Conservation (phyloP, 2,888 invertebrate genomes). For the Thecocarcelia acutangulata region DNA sequence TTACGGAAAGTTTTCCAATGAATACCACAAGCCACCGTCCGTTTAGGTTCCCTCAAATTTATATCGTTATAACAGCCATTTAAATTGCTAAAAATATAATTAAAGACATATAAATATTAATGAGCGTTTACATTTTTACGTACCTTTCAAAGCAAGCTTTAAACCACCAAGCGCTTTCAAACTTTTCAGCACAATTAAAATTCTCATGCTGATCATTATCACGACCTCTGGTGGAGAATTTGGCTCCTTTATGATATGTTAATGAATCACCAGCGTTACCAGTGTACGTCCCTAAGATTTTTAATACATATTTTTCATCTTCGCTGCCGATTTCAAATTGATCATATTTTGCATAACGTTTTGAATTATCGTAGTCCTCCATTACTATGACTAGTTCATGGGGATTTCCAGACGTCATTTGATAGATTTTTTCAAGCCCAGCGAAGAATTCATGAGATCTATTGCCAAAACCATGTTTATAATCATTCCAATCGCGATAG, state of each 20-base stretch:
- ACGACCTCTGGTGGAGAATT: constrained; percentile 85
- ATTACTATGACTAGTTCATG: constrained; percentile 85
- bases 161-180: constrained; percentile 89
- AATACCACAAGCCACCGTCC: constrained; percentile 61
- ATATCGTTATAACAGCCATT: constrained; percentile 66
- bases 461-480: constrained; percentile 87
- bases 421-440: constrained; percentile 86
- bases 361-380: constrained; percentile 84
- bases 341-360: constrained; percentile 84
- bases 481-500: constrained; percentile 85
- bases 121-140: background rate
- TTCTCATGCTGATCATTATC: constrained; percentile 86
- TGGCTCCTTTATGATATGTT: constrained; percentile 86
- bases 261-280: constrained; percentile 87
- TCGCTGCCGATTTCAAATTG: constrained; percentile 86
- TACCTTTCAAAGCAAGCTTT: constrained; percentile 86
- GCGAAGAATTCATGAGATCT: constrained; percentile 87
- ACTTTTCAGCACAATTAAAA: constrained; percentile 85
- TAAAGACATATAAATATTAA: background rate
- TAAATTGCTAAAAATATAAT: constrained; percentile 59
- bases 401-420: constrained; percentile 76
- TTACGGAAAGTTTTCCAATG: constrained; percentile 67
- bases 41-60: constrained; percentile 52
- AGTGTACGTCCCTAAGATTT: constrained; percentile 84
- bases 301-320: constrained; percentile 85